Evolutionary conservation across 2,113 vertebrate species (phyloP).

Genomic region (Crotalus tigris): DNA sequence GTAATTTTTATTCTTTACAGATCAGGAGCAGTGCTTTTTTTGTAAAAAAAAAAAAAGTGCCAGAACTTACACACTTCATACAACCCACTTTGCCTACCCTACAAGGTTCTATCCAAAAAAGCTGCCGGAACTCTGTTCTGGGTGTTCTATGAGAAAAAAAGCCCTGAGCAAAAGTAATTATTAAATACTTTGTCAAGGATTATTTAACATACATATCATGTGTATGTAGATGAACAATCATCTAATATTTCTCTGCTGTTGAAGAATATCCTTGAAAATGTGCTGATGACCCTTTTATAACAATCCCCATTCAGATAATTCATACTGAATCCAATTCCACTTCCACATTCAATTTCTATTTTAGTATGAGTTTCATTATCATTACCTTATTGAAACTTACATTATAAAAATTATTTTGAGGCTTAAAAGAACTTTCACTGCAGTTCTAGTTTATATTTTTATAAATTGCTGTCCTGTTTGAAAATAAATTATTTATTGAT

Average conservation of each 20-base stretch:
- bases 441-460: conserved; percentile 3
- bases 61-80: too few relatives aligned
- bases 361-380: conserved; percentile 27
- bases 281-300: conserved; percentile 37
- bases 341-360: conserved; percentile 12
- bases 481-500: not conserved
- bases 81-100: too few relatives aligned
- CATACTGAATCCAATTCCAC: conserved; percentile 5
- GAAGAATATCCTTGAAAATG: not conserved
- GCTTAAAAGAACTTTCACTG: conserved; percentile 22
- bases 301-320: conserved; percentile 43
- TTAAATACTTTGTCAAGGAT: not conserved
- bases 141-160: too few relatives aligned
- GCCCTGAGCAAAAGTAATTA: conserved; percentile 2
- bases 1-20: not conserved
- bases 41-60: too few relatives aligned
- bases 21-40: not conserved
- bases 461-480: not conserved
- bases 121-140: too few relatives aligned
- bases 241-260: not conserved
- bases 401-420: conserved; percentile 11
- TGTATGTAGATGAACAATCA: conserved; percentile 22
- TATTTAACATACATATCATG: not conserved
- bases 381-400: not conserved
- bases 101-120: too few relatives aligned